A percentile compares a stretch with the other conserved stretches of the same genome.
phyloP scores from a whole-genome alignment of 2,888 invertebrate genomes.

The Neria commutata region DNA sequence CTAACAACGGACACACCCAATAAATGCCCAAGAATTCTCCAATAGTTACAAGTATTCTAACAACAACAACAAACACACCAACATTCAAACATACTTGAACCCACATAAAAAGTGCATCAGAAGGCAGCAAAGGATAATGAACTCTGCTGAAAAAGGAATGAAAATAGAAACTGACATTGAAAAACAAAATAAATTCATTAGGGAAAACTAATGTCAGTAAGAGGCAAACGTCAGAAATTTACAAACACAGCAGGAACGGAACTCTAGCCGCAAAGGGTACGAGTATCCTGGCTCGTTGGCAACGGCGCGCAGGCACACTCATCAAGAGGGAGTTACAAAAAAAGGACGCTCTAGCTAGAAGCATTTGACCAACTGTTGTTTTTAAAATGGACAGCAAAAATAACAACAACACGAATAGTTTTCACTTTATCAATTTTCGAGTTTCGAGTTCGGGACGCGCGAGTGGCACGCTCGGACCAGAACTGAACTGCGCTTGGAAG shows the following conservation, averaged over 20 bases:
- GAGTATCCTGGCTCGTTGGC: too few relatives aligned
- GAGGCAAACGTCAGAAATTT: conserved; percentile 10
- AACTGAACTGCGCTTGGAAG: not conserved
- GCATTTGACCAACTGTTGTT: conserved; percentile 40
- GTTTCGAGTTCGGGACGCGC: conserved; percentile 27
- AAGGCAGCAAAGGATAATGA: conserved; percentile 1
- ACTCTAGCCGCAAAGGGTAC: not conserved
- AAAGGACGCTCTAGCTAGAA: not conserved
- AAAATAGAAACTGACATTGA: not conserved
- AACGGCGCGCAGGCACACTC: not conserved
- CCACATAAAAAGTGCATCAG: not conserved
- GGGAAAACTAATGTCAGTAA: conserved; percentile 35
- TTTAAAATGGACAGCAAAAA: not conserved
- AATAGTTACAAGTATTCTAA: conserved; percentile 24
- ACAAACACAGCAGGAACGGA: not conserved
- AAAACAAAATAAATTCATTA: conserved; percentile 47
- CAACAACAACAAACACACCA: not conserved
- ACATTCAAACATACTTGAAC: too few relatives aligned
- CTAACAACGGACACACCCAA: conserved; percentile 49
- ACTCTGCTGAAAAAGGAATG: not conserved
- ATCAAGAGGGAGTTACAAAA: not conserved
- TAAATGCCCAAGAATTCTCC: conserved; percentile 44
- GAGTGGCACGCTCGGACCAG: conserved; percentile 9
- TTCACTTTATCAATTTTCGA: conserved; percentile 29
- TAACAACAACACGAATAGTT: conserved; percentile 22